A percentile compares a stretch with the other conserved stretches of the same genome.
phyloP scores from a whole-genome alignment of 2,113 vertebrate genomes.

The Grantiella picta region DNA sequence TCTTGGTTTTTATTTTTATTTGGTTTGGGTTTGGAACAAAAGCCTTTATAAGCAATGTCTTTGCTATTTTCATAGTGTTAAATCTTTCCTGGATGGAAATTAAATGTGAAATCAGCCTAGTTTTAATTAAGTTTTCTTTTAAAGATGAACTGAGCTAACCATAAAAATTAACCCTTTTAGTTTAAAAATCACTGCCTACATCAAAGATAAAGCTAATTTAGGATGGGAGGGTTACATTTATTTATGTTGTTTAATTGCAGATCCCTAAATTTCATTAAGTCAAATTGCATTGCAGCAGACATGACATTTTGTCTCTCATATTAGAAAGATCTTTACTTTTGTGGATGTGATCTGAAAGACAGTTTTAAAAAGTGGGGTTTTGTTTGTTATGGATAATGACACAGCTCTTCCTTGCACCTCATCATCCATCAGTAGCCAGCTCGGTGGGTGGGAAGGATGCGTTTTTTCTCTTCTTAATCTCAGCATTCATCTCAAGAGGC shows the following conservation, averaged over 20 bases:
- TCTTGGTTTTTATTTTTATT: neutral
- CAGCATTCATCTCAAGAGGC: neutral
- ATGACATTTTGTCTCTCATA: accelerated
- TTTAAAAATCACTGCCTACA: neutral
- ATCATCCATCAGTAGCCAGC: neutral
- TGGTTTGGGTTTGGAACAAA: neutral
- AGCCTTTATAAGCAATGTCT: neutral
- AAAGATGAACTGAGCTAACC: neutral
- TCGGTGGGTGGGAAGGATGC: neutral
- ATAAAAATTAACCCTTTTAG: neutral
- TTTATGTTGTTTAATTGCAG: neutral
- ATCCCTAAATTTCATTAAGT: neutral
- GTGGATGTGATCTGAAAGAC: neutral
- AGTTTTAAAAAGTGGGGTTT: neutral
- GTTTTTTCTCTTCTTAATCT: neutral
- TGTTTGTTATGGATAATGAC: neutral
- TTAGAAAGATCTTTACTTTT: neutral
- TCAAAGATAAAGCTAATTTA: neutral
- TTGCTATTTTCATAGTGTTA: neutral
- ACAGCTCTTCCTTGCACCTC: neutral
- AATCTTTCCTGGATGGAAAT: neutral
- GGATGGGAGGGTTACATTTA: neutral
- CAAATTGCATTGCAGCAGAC: neutral
- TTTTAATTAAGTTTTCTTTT: neutral
- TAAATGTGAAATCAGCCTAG: neutral